Evolutionary conservation across 2,888 invertebrate genomes (phyloP).

Genomic region (Leptinotarsa peninsularis): DNA sequence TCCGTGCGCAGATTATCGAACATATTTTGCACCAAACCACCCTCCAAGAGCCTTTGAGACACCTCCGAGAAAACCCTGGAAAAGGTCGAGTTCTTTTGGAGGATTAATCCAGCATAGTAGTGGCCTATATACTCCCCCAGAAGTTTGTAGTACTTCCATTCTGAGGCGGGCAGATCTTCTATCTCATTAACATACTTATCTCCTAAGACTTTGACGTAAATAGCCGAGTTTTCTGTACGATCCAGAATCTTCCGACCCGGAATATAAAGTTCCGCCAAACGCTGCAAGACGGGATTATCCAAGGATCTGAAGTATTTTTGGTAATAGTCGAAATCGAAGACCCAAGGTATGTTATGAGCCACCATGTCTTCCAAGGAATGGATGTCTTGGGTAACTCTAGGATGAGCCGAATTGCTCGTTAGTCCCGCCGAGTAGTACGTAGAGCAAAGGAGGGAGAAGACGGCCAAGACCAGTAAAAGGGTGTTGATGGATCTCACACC

Average conservation of each 20-base stretch:
- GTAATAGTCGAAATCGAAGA: neutral
- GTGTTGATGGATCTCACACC: neutral
- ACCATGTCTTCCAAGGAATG: slow-evolving; percentile 9
- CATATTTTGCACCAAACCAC: neutral
- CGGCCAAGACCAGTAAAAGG: slow-evolving; percentile 8
- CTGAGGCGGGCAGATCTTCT: neutral
- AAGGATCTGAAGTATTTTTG: neutral
- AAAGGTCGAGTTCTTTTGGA: slow-evolving; percentile 13
- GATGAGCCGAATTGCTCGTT: neutral
- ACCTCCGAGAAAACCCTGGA: neutral
- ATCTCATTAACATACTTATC: neutral
- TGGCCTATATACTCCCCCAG: neutral
- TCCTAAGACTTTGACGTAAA: neutral
- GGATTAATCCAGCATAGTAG: neutral
- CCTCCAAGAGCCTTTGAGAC: neutral
- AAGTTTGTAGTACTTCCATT: slow-evolving; percentile 14
- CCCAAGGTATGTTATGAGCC: slow-evolving; percentile 2
- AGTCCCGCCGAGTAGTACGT: slow-evolving; percentile 23
- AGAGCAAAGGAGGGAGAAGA: slow-evolving; percentile 1
- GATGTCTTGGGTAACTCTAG: neutral
- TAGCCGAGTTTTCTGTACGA: neutral
- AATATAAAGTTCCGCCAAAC: neutral
- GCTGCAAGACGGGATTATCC: neutral
- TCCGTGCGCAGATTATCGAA: neutral
- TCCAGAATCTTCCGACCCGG: neutral